Evolutionary conservation across 2,113 vertebrate genomes (phyloP).

Genomic region (Camelus dromedarius): DNA sequence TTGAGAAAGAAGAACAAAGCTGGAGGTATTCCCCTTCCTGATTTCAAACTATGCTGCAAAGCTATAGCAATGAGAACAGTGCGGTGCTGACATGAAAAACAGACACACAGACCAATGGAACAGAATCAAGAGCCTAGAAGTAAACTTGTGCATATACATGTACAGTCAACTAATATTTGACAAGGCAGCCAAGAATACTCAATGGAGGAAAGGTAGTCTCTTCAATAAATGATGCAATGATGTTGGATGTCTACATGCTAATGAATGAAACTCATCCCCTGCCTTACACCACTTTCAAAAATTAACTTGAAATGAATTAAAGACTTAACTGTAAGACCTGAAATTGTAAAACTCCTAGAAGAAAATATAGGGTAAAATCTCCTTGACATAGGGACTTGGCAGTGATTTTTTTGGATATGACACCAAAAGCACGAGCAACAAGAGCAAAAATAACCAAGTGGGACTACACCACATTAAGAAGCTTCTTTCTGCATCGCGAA

Average conservation of each 20-base stretch:
- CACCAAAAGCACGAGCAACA: no score
- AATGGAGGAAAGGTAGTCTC: neutral
- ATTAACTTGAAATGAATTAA: neutral
- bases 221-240: neutral
- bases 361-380: neutral
- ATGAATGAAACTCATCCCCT: neutral
- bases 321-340: neutral
- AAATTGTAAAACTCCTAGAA: neutral
- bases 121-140: neutral
- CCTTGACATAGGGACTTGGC: neutral
- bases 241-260: neutral
- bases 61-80: neutral
- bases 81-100: neutral
- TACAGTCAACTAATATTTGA: neutral
- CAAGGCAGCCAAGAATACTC: neutral
- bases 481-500: neutral
- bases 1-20: neutral
- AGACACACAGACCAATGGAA: neutral
- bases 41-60: neutral
- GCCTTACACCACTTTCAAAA: neutral
- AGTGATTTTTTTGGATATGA: neutral
- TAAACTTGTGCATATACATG: neutral
- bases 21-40: neutral
- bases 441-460: neutral
- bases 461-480: neutral